Evolutionary conservation across 2,113 vertebrate species (phyloP), one percentile per base, ranked within the genome.

Genomic region (Stegastes partitus): DNA sequence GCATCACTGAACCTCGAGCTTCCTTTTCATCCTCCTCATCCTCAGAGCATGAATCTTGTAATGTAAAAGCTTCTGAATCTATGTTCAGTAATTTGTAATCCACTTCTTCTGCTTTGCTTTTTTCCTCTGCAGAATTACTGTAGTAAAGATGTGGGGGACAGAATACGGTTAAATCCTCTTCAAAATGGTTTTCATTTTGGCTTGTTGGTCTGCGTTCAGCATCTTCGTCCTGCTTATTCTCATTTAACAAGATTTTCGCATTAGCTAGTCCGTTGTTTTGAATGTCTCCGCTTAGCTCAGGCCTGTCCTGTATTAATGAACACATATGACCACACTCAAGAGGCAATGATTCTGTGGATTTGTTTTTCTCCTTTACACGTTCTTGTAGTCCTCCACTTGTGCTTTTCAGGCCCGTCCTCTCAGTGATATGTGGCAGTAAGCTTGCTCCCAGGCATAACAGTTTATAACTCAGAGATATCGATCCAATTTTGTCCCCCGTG

Each of bases 121-220:
- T 53, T n/a, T 90, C 81, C 5, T 81, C 91, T 0, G 77, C 53
- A 25, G 90, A n/a, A 1, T 83, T 89, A 23, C 82, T 94, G 85
- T 96, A 98, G 82, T 94, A 97, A 22, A 98, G 93, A 59, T 91
- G 89, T 0, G 97, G 97, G 7, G 97, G 97, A 19, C 96, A 96
- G 81, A 96, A 94, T 0, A 86, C 7, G 0, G 94, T 92, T 22
- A 84, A 72, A 51, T 94, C 94, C 0, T 67, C 69, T 0, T 81
- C 81, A 11, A 68, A 76, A 19, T 64, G 22, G 70, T 68, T 69
- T 21, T 73, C 64, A n/a, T 11, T 55, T 55, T 58, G 79, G 42
- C 26, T 42, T 79, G 7, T 64, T 59, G 18, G 1, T 18, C 0
- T 12, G 56, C 61, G 49, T 73, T 92, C 81, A 2, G 81, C 77